Evolutionary conservation across 2,888 invertebrate genomes (phyloP).

Genomic region (Drosophila borborema): DNA sequence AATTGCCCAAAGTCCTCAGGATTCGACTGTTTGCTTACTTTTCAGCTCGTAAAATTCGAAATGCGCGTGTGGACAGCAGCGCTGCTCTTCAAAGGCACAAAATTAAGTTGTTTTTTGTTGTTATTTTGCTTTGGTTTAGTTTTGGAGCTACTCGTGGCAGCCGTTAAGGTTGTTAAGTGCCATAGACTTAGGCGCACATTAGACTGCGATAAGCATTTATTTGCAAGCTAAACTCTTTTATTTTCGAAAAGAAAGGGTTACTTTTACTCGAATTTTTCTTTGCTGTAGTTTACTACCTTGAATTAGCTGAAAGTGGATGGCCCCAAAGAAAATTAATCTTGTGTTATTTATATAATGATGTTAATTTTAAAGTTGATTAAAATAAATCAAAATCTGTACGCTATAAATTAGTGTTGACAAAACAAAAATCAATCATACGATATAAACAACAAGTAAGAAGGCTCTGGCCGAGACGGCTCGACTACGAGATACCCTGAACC

Average conservation of each 20-base stretch:
- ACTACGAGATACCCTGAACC: too few relatives aligned
- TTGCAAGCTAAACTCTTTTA: constrained; percentile 49
- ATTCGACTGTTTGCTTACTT: constrained; percentile 51
- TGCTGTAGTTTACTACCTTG: background rate
- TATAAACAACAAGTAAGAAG: background rate
- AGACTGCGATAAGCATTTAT: constrained; percentile 75
- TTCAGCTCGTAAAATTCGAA: constrained; percentile 67
- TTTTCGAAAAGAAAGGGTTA: constrained; percentile 26
- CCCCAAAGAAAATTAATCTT: background rate
- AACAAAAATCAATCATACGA: background rate
- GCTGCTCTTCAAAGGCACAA: constrained; percentile 48
- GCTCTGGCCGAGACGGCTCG: too few relatives aligned
- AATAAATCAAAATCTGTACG: background rate
- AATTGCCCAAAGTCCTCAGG: constrained; percentile 60
- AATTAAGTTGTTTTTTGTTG: constrained; percentile 74
- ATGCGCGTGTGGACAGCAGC: constrained; percentile 41
- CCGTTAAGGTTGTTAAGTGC: constrained; percentile 73
- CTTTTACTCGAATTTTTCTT: constrained; percentile 8
- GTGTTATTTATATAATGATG: background rate
- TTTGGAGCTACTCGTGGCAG: constrained; percentile 69
- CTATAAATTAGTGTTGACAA: background rate
- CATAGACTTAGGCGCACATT: constrained; percentile 65
- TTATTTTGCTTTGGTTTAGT: constrained; percentile 28
- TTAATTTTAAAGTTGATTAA: background rate
- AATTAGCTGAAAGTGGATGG: background rate